A percentile compares a stretch with the other conserved stretches of the same genome.
phyloP scores from a whole-genome alignment of 1,140 invertebrate species.

The Ceratina japonica region DNA sequence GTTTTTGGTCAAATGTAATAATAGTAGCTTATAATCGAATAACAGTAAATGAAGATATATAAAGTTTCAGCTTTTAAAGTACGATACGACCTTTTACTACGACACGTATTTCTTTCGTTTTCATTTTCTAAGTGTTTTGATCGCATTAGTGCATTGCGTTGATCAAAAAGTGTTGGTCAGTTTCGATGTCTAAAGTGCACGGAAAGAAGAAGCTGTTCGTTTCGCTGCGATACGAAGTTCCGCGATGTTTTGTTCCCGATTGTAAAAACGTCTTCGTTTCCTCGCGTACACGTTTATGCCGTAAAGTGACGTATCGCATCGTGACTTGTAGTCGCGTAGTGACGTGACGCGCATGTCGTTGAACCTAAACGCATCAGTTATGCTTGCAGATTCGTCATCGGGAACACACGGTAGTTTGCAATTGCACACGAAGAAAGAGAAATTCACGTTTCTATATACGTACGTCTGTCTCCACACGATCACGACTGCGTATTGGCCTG shows the following conservation, averaged over 20 bases:
- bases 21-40: no score
- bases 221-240: background rate
- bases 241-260: background rate
- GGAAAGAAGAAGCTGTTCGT: no score
- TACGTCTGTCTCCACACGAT: background rate
- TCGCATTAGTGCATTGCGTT: no score
- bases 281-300: slow-evolving; percentile 21
- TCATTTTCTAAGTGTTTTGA: no score
- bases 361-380: slow-evolving; percentile 54
- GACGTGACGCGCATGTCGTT: slow-evolving; percentile 50
- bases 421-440: slow-evolving; percentile 7
- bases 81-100: no score
- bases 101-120: no score
- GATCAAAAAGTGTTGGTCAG: no score
- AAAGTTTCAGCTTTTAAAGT: no score
- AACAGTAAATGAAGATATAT: no score
- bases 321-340: slow-evolving; percentile 29
- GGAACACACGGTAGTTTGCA: background rate
- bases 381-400: slow-evolving; percentile 46
- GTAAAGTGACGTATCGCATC: slow-evolving; percentile 32
- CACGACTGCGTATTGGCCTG: background rate
- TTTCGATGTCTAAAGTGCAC: no score
- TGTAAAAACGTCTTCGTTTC: background rate
- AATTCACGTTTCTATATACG: slow-evolving; percentile 17
- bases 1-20: no score